A percentile compares a stretch with the other conserved stretches of the same genome.
These are phyloP conservation scores for Rhopalosiphum nymphaeae DNA, from an alignment of 2,888 invertebrate species.

Conservation along the genomic window DNA sequence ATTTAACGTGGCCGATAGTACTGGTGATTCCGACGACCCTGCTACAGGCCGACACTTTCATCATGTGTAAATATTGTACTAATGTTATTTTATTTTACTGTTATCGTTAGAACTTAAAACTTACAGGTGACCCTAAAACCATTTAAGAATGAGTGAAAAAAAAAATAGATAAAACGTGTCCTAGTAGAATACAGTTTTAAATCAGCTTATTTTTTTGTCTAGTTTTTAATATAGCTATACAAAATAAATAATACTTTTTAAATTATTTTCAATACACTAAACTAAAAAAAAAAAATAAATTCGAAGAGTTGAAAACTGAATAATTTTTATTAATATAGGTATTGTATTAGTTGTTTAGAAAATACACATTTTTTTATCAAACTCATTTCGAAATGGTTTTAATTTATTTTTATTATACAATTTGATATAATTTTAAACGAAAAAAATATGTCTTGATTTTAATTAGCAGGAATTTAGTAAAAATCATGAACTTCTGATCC, in stretches of 20 bases:
- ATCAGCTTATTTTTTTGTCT: too few relatives aligned
- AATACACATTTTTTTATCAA: neutral
- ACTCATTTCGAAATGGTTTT: neutral
- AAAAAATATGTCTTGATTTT: neutral
- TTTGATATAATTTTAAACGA: neutral
- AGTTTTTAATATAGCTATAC: neutral
- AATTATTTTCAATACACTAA: neutral
- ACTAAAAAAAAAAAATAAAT: neutral
- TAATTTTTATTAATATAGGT: neutral
- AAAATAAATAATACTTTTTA: neutral
- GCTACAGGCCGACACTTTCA: neutral
- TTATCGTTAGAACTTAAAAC: neutral
- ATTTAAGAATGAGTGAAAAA: too few relatives aligned
- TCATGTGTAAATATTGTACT: neutral
- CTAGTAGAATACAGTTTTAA: neutral
- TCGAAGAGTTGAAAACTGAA: neutral
- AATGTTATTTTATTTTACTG: neutral
- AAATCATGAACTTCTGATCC: neutral
- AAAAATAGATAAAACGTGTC: neutral
- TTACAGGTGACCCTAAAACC: neutral
- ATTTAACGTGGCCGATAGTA: neutral
- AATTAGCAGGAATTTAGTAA: neutral
- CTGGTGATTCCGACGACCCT: neutral
- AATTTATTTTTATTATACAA: neutral
- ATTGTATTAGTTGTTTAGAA: neutral